A percentile compares a stretch with the other conserved stretches of the same genome.
Evolutionary conservation across 2,113 vertebrate genomes (phyloP).

Genomic region (Stomatorhinus ivindoensis): DNA sequence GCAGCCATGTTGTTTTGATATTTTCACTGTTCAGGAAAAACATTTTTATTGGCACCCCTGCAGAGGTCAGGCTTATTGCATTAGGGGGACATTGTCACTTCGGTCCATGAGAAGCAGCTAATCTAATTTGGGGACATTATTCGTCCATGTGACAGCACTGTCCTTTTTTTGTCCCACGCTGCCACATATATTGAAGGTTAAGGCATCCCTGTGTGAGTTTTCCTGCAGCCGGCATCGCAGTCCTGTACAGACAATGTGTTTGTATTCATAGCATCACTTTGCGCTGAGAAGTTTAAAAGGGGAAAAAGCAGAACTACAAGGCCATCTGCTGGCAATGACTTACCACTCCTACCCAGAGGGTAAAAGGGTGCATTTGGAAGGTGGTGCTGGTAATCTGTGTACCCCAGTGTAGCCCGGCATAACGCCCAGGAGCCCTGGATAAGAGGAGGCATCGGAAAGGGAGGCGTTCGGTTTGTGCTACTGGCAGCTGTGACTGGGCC

Average conservation of each 20-base stretch:
- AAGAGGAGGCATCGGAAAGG: slow-evolving; percentile 20
- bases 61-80: not conserved
- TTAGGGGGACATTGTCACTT: not conserved
- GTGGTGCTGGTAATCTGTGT: not conserved
- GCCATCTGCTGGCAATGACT: not conserved
- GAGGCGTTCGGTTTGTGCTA: slow-evolving; percentile 67
- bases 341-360: not conserved
- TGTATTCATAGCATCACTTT: not conserved
- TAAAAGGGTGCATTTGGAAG: not conserved
- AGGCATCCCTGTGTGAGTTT: not conserved
- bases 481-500: slow-evolving; percentile 88
- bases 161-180: not conserved
- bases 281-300: not conserved
- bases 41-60: not conserved
- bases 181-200: not conserved
- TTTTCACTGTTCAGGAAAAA: not conserved
- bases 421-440: slow-evolving; percentile 37
- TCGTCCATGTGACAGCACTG: not conserved
- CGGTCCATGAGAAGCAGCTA: not conserved
- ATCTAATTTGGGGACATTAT: not conserved
- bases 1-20: not conserved
- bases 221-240: not conserved
- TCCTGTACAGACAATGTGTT: not conserved
- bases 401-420: not conserved
- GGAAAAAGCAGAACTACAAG: not conserved